phyloP scores from a whole-genome alignment of 2,797 vertebrate species.

The Brachyrhaphis roseni region DNA sequence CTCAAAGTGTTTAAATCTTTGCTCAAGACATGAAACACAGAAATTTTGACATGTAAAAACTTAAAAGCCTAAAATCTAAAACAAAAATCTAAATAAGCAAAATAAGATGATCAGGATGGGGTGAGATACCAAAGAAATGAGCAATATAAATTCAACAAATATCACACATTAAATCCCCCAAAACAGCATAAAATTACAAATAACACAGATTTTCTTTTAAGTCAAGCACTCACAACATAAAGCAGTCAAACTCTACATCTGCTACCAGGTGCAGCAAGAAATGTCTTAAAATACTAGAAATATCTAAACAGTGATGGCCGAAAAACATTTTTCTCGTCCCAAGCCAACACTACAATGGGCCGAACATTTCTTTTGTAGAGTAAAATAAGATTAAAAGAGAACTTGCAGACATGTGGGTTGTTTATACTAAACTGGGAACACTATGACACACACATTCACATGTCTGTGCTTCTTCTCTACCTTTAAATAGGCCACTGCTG shows the following conservation, averaged over 20 bases:
- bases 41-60: slow-evolving; percentile 1
- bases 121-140: background rate
- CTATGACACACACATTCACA: slow-evolving; percentile 16
- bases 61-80: slow-evolving; percentile 9
- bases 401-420: background rate
- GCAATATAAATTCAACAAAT: background rate
- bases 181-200: slow-evolving; percentile 22
- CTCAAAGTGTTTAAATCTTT: slow-evolving; percentile 2
- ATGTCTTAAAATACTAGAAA: slow-evolving; percentile 25
- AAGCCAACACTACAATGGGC: background rate
- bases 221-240: slow-evolving; percentile 9
- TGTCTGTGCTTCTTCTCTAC: background rate
- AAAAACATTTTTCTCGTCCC: background rate
- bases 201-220: slow-evolving; percentile 1
- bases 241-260: slow-evolving; percentile 12
- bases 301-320: background rate
- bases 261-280: slow-evolving; percentile 23
- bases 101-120: slow-evolving; percentile 1
- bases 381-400: slow-evolving; percentile 10
- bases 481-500: slow-evolving; percentile 5
- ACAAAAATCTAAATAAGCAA: background rate
- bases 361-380: background rate
- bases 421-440: slow-evolving; percentile 26
- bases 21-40: slow-evolving; percentile 16
- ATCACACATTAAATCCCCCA: slow-evolving; percentile 15